phyloP scores from a whole-genome alignment of 2,797 vertebrate species.

The Cirrhinus molitorella region DNA sequence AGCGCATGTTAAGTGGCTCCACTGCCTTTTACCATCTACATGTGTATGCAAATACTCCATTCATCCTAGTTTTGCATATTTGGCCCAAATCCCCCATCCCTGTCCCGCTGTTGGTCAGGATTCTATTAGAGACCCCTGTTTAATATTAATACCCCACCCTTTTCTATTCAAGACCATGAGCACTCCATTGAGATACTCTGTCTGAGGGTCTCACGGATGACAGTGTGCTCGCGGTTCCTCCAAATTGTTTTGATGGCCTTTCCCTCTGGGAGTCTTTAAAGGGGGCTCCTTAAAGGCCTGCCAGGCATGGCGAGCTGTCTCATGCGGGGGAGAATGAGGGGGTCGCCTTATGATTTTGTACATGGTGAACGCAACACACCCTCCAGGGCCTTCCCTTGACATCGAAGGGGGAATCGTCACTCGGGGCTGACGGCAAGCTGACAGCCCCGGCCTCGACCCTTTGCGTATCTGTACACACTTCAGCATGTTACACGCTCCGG shows the following conservation, averaged over 20 bases:
- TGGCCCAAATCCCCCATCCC: slow-evolving; percentile 58
- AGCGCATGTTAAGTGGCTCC: slow-evolving; percentile 65
- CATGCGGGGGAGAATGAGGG: slow-evolving; percentile 25
- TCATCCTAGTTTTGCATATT: slow-evolving; percentile 56
- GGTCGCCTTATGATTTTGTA: slow-evolving; percentile 57
- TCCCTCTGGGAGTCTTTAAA: slow-evolving; percentile 69
- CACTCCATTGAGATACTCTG: slow-evolving; percentile 72
- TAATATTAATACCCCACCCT: slow-evolving; percentile 72
- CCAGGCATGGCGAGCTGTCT: slow-evolving; percentile 52
- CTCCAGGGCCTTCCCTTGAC: slow-evolving; percentile 72
- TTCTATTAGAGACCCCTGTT: slow-evolving; percentile 67
- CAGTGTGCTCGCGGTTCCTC: slow-evolving; percentile 66
- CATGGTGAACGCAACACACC: slow-evolving; percentile 61
- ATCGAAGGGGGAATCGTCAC: slow-evolving; percentile 58
- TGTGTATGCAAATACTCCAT: slow-evolving; percentile 62
- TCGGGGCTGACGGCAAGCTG: slow-evolving; percentile 49
- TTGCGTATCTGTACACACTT: slow-evolving; percentile 51
- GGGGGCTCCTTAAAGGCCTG: slow-evolving; percentile 50
- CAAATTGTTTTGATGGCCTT: slow-evolving; percentile 72
- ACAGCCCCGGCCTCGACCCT: slow-evolving; percentile 56
- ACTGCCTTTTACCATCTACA: slow-evolving; percentile 51
- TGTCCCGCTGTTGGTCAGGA: slow-evolving; percentile 54
- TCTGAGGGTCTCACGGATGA: slow-evolving; percentile 70
- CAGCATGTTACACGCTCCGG: slow-evolving; percentile 42
- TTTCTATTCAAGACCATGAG: slow-evolving; percentile 66